Evolutionary conservation across 2,888 invertebrate species (phyloP).

Genomic region (Scaptodrosophila latifasciaeformis): DNA sequence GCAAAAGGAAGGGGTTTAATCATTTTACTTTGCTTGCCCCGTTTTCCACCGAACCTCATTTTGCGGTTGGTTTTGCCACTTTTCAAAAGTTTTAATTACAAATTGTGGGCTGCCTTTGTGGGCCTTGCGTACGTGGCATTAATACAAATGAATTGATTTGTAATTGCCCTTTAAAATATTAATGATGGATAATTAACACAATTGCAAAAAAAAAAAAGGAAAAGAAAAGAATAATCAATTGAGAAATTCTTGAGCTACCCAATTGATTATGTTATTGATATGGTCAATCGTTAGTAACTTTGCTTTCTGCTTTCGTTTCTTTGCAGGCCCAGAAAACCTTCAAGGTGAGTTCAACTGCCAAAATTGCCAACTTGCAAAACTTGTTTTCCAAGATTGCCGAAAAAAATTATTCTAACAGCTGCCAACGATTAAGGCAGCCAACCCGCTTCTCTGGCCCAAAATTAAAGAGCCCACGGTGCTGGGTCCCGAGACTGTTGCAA

Average conservation of each 20-base stretch:
- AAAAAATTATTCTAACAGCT: no score
- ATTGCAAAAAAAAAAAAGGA: conserved; percentile 11
- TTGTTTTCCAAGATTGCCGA: neutral
- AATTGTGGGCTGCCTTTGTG: conserved; percentile 2
- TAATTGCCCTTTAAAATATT: conserved; percentile 33
- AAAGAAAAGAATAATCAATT: conserved; percentile 21
- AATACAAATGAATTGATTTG: conserved; percentile 28
- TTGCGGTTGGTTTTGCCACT: neutral
- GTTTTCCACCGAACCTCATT: no score
- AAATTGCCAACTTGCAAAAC: conserved; percentile 24
- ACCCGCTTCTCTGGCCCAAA: conserved; percentile 46
- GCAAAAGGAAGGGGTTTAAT: no score
- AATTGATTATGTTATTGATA: no score
- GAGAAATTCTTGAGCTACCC: neutral
- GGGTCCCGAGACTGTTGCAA: neutral
- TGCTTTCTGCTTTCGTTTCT: no score
- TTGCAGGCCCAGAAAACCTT: conserved; percentile 13
- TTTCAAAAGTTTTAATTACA: conserved; percentile 38
- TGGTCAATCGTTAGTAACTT: no score
- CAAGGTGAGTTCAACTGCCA: conserved; percentile 1
- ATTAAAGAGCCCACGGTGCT: conserved; percentile 40
- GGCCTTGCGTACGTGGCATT: conserved; percentile 25
- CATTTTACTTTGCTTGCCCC: no score
- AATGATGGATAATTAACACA: conserved; percentile 27
- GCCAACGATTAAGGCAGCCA: no score